Conservation (phyloP, 2,888 invertebrate genomes). For the Melanophora roralis region DNA sequence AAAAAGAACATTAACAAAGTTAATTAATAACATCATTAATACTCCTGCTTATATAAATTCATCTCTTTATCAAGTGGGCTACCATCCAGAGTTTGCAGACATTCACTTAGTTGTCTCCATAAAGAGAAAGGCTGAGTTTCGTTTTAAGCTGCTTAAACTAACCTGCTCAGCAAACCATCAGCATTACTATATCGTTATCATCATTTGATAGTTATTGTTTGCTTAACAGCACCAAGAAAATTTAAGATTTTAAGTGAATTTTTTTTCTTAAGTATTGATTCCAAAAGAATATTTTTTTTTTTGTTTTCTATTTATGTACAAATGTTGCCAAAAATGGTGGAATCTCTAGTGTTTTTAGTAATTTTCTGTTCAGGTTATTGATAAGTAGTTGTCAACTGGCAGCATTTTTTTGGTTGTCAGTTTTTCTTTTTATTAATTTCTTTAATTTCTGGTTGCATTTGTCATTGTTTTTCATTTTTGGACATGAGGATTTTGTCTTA, state of each 20-base stretch:
- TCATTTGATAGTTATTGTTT: background rate
- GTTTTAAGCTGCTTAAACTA: background rate
- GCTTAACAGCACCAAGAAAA: background rate
- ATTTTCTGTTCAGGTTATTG: constrained; percentile 42
- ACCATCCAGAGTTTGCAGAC: constrained; percentile 20
- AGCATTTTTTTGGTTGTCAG: constrained; percentile 34
- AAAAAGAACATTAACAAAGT: background rate
- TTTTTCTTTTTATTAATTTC: constrained; percentile 50
- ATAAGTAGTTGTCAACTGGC: constrained; percentile 52
- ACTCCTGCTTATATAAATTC: constrained; percentile 1
- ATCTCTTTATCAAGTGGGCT: constrained; percentile 44
- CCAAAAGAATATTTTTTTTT: constrained; percentile 7
- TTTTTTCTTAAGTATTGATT: constrained; percentile 10
- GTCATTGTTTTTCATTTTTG: background rate
- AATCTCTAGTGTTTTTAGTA: background rate
- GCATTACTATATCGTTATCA: background rate
- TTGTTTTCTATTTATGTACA: background rate
- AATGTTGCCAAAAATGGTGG: constrained; percentile 21
- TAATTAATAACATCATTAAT: constrained; percentile 17
- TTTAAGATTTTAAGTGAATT: constrained; percentile 27
- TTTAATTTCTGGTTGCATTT: constrained; percentile 43
- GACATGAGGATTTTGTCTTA: constrained; percentile 17
- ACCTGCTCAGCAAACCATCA: background rate
- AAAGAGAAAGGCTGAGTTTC: background rate
- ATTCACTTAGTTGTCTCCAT: background rate